phyloP scores from a whole-genome alignment of 2,888 invertebrate genomes.

The Drosophila antonietae region DNA sequence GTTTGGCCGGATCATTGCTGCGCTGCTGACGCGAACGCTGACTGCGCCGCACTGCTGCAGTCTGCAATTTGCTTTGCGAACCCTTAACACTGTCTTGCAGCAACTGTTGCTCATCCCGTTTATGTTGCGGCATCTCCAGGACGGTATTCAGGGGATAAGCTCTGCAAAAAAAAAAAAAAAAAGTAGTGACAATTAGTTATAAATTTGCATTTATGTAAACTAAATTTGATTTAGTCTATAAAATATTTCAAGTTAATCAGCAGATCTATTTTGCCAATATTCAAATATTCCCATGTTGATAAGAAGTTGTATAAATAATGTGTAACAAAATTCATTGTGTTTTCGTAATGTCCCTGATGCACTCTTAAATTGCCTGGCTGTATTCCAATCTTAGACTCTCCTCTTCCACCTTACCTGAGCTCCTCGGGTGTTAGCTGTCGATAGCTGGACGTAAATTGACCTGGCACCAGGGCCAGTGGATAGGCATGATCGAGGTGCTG shows the following conservation, averaged over 20 bases:
- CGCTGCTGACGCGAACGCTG: constrained; percentile 50
- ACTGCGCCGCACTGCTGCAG: constrained; percentile 44
- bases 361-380: background rate
- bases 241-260: background rate
- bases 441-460: constrained; percentile 97
- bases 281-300: background rate
- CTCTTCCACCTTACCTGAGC: constrained; percentile 86
- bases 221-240: background rate
- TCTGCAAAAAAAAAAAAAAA: constrained; percentile 83
- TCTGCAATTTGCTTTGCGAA: background rate
- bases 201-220: background rate
- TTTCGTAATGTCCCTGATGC: background rate
- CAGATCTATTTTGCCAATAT: background rate
- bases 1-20: constrained; percentile 41
- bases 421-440: constrained; percentile 92
- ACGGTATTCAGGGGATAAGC: constrained; percentile 97
- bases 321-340: background rate
- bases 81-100: constrained; percentile 19
- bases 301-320: background rate
- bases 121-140: constrained; percentile 82
- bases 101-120: constrained; percentile 4
- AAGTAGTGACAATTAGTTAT: background rate
- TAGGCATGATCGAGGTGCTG: constrained; percentile 87
- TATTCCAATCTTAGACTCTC: too few species aligned
- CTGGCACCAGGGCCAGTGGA: constrained; percentile 97